Evolutionary conservation across 2,888 invertebrate genomes (phyloP).

Genomic region (Epinotia nisella): DNA sequence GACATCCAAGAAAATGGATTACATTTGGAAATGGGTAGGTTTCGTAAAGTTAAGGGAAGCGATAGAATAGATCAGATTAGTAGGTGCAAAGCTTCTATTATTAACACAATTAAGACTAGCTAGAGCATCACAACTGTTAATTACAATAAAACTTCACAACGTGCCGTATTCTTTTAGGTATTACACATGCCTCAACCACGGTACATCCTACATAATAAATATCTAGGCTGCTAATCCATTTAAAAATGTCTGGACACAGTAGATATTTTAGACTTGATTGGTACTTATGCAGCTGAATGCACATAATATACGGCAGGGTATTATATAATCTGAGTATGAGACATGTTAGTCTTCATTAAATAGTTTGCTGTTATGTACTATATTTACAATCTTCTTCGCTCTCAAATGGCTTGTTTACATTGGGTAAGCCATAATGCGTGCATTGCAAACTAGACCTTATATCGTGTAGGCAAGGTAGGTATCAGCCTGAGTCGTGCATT

Average conservation of each 20-base stretch:
- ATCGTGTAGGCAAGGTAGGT: conserved; percentile 45
- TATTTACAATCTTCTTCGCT: no score
- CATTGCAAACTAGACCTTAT: conserved; percentile 7
- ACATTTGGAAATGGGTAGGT: neutral
- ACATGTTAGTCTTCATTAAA: neutral
- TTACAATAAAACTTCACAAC: neutral
- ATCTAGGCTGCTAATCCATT: neutral
- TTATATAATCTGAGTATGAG: neutral
- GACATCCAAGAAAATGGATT: conserved; percentile 15
- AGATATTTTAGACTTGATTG: neutral
- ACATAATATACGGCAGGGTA: neutral
- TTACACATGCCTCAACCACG: neutral
- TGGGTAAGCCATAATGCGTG: neutral
- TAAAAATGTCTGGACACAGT: neutral
- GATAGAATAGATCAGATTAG: conserved; percentile 33
- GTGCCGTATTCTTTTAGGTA: neutral
- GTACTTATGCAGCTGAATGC: neutral
- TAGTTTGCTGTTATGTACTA: no score
- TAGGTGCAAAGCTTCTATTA: conserved; percentile 36
- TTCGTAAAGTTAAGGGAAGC: conserved; percentile 4
- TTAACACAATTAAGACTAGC: conserved; percentile 5
- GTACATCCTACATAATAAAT: neutral
- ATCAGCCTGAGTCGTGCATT: no score
- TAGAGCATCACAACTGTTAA: conserved; percentile 7
- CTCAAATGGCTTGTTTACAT: neutral